Evolutionary conservation across 2,113 vertebrate species (phyloP).

Genomic region (Triplophysa dalaica): DNA sequence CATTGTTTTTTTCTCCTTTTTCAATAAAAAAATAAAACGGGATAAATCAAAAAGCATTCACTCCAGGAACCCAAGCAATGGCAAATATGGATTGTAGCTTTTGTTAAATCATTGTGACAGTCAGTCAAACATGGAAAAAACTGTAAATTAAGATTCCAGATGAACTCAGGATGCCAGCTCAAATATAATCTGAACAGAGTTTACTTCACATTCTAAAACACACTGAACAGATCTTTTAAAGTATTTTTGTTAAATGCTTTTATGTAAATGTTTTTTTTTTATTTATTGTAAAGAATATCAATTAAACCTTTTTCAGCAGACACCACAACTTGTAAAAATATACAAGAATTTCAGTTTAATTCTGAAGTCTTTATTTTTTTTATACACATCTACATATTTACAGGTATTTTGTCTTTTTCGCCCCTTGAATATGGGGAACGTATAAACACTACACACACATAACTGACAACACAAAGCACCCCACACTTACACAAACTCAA

Average conservation of each 20-base stretch:
- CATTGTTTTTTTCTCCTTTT: too few species aligned
- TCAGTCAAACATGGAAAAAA: not conserved
- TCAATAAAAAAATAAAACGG: too few species aligned
- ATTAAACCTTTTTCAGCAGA: constrained; percentile 35
- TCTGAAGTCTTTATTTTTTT: constrained; percentile 68
- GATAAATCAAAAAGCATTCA: too few species aligned
- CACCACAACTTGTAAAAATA: not conserved
- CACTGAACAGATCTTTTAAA: not conserved
- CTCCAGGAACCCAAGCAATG: not conserved
- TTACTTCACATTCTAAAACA: not conserved
- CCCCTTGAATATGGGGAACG: constrained; percentile 53
- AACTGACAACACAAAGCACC: constrained; percentile 51
- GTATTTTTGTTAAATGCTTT: not conserved
- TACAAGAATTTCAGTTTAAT: constrained; percentile 48
- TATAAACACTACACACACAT: constrained; percentile 50
- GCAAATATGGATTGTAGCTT: not conserved
- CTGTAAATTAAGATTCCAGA: not conserved
- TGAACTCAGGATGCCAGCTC: not conserved
- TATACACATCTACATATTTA: constrained; percentile 82
- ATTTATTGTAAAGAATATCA: constrained; percentile 39
- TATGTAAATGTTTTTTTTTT: constrained; percentile 3
- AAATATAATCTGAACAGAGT: not conserved
- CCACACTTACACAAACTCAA: constrained; percentile 64
- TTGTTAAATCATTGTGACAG: not conserved
- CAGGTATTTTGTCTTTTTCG: constrained; percentile 61